Evolutionary conservation across 2,113 vertebrate genomes (phyloP).

Genomic region (Zosterops hypoxanthus): DNA sequence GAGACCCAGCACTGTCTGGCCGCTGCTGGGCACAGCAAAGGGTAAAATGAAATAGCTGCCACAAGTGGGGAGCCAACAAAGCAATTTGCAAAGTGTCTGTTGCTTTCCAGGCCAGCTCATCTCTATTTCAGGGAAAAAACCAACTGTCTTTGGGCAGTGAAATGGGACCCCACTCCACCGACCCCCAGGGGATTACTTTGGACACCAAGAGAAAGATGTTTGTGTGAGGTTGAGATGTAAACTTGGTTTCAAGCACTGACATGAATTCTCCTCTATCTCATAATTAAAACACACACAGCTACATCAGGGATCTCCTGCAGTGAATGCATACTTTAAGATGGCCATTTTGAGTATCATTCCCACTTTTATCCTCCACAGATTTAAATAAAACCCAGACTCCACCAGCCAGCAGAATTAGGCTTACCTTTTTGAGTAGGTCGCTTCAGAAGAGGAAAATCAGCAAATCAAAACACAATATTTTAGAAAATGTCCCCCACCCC

Average conservation of each 20-base stretch:
- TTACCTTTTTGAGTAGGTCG: background rate
- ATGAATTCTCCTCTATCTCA: background rate
- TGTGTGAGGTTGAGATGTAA: background rate
- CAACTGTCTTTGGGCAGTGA: background rate
- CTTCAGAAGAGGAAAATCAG: background rate
- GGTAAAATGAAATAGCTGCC: background rate
- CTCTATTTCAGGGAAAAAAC: background rate
- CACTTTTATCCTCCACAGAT: background rate
- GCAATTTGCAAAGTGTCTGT: accelerated
- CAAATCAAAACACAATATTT: background rate
- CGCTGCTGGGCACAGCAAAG: background rate
- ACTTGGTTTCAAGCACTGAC: background rate
- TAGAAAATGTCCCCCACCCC: background rate
- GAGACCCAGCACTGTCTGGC: background rate
- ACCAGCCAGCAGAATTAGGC: background rate
- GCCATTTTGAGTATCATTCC: background rate
- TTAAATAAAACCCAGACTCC: slow-evolving; percentile 4
- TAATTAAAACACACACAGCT: background rate
- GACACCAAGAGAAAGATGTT: background rate
- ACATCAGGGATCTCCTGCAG: background rate
- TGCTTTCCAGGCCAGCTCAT: background rate
- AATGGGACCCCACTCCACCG: accelerated
- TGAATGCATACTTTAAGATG: background rate
- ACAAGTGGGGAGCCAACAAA: background rate
- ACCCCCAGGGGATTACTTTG: background rate